Evolutionary conservation across 2,797 vertebrate genomes (phyloP), one percentile per base, ranked within the genome.

Genomic region (Natrix natrix): DNA sequence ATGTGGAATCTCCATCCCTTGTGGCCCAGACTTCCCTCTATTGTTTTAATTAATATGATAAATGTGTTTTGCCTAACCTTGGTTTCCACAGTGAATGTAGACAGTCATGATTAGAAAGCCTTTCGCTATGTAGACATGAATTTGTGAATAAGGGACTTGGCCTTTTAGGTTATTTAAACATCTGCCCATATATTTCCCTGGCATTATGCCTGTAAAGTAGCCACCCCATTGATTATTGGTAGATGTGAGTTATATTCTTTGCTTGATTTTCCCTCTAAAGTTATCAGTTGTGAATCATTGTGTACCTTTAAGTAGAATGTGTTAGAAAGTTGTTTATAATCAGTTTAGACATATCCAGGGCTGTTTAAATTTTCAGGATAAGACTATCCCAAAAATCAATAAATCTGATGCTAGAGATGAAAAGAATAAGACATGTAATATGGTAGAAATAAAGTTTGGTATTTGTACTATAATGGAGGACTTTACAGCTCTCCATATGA

Each of bases 41-140:
- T 96, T 89, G 94, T 95, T 93, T 48, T 96, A 91, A 97, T 97
- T 97, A 96, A 87, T 95, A 96, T 97, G 95, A 96, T 94, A 97
- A 96, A 94, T 94, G 95, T 91, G 63, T 95, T 93, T 26, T 94
- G 57, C 91, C 0, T 93, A n/a, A 90, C 94, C 94, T 96, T 96
- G 96, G 94, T 96, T 96, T 96, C 94, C 90, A 28, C 89, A 92
- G 90, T 93, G 92, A 96, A 96, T 94, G 61, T 96, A 96, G 95
- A 95, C 94, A 91, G 93, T 93, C 94, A 89, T 12, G 28, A 94
- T 95, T 94, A 96, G 94, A 94, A 92, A 93, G 95, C 88, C 61
- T 94, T 96, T 95, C 93, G 89, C 95, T 94, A 93, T 89, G 90
- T 92, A 91, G 92, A 91, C 91, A 91, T 16, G 8, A 89, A 91